Percentiles rank a stretch among this genome's conserved stretches.
Conservation (phyloP, 2,888 invertebrate genomes). For the Lapara coniferarum region DNA sequence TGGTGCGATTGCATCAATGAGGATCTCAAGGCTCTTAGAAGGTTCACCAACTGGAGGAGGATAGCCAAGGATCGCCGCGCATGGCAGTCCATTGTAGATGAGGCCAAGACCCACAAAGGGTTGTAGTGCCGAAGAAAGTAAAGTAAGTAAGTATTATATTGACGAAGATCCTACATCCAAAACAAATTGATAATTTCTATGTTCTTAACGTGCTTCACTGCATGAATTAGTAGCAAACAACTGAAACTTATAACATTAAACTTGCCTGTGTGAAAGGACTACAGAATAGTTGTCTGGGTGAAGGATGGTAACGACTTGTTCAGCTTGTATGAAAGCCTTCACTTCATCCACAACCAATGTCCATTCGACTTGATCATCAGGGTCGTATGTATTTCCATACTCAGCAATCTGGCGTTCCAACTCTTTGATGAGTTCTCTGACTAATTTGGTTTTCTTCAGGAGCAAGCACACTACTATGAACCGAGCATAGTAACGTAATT, state of each 20-base stretch:
- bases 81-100: too few species aligned
- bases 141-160: too few species aligned
- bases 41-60: too few species aligned
- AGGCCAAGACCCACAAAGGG: too few species aligned
- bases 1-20: too few species aligned
- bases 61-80: too few species aligned
- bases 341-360: slow-evolving; percentile 96
- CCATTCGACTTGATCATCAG: slow-evolving; percentile 99
- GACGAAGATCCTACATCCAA: too few species aligned
- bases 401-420: slow-evolving; percentile 97
- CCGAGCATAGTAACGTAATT: slow-evolving; percentile 96
- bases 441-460: slow-evolving; percentile 96
- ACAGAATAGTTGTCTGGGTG: slow-evolving; percentile 94
- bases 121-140: too few species aligned
- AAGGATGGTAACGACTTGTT: slow-evolving; percentile 93
- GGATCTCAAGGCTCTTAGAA: too few species aligned
- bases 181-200: too few species aligned
- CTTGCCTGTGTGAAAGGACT: slow-evolving; percentile 92
- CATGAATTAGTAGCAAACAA: too few species aligned
- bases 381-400: slow-evolving; percentile 97
- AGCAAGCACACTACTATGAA: slow-evolving; percentile 98
- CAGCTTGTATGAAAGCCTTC: slow-evolving; percentile 96
- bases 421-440: slow-evolving; percentile 95
- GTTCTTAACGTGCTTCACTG: too few species aligned
- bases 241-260: neutral